Conservation (phyloP, 2,888 invertebrate genomes). For the Tetragonula carbonaria region DNA sequence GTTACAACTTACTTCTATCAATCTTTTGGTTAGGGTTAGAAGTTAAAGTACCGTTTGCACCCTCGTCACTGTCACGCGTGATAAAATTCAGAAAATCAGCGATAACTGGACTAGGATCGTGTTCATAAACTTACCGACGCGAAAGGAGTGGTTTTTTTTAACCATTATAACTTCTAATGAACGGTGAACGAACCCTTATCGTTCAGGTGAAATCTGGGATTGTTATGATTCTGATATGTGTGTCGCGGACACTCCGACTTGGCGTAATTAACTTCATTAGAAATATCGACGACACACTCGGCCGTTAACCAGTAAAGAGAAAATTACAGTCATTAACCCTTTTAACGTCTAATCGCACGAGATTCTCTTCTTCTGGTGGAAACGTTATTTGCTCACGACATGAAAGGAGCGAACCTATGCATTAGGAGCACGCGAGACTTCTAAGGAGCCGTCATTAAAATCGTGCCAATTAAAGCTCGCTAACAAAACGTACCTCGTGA, state of each 20-base stretch:
- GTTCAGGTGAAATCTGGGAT: neutral
- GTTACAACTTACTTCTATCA: neutral
- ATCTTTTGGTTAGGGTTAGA: neutral
- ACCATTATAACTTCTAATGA: neutral
- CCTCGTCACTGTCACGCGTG: neutral
- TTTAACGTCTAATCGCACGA: constrained; percentile 62
- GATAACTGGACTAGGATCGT: neutral
- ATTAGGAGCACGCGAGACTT: constrained; percentile 73
- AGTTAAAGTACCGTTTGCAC: neutral
- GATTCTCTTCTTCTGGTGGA: constrained; percentile 44
- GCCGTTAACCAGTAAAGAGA: constrained; percentile 50
- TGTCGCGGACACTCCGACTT: neutral
- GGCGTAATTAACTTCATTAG: constrained; percentile 41
- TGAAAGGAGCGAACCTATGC: constrained; percentile 62
- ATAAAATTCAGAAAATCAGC: neutral
- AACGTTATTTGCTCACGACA: constrained; percentile 60
- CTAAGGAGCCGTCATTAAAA: constrained; percentile 70
- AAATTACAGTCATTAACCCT: constrained; percentile 65
- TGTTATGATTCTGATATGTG: neutral
- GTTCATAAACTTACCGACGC: too few species aligned
- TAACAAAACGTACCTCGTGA: constrained; percentile 69
- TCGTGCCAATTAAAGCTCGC: constrained; percentile 72
- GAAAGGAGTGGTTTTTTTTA: neutral
- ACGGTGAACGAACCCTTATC: neutral
- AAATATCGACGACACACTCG: constrained; percentile 46